phyloP scores from a whole-genome alignment of 1,140 invertebrate species.

The Colletes latitarsis region DNA sequence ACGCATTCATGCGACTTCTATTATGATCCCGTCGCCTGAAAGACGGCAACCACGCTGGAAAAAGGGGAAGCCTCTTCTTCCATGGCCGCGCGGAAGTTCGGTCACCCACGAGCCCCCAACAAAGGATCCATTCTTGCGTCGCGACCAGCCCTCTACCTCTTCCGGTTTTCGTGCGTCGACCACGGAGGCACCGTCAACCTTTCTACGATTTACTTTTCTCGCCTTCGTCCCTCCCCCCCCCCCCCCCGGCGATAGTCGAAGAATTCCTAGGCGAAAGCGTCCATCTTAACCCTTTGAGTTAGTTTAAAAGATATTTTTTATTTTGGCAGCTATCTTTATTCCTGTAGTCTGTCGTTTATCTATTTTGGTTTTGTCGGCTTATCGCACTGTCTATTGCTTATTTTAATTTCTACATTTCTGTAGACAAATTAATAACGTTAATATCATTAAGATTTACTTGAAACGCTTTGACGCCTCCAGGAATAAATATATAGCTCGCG shows the following conservation, averaged over 20 bases:
- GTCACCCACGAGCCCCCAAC: slow-evolving; percentile 31
- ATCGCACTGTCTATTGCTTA: too few species aligned
- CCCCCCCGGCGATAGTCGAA: not conserved
- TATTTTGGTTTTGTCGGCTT: too few species aligned
- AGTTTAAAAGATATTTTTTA: too few species aligned
- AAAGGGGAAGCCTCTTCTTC: not conserved
- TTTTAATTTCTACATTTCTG: too few species aligned
- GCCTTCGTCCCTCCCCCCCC: not conserved
- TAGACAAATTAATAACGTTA: too few species aligned
- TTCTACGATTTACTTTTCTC: not conserved
- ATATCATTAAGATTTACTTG: too few species aligned
- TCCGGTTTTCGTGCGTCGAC: not conserved
- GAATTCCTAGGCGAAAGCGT: not conserved
- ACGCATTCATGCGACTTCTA: slow-evolving; percentile 72
- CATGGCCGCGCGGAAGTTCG: slow-evolving; percentile 23
- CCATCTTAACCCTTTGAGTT: too few species aligned
- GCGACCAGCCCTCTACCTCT: not conserved
- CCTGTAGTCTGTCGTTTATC: too few species aligned
- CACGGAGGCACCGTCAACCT: not conserved
- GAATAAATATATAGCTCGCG: too few species aligned
- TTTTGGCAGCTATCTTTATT: too few species aligned
- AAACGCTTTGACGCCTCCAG: too few species aligned
- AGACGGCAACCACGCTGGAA: not conserved
- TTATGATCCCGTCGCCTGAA: slow-evolving; percentile 59
- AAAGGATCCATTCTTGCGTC: slow-evolving; percentile 38